Evolutionary conservation across 2,888 invertebrate species (phyloP).

Genomic region (Synanthedon tipuliformis): DNA sequence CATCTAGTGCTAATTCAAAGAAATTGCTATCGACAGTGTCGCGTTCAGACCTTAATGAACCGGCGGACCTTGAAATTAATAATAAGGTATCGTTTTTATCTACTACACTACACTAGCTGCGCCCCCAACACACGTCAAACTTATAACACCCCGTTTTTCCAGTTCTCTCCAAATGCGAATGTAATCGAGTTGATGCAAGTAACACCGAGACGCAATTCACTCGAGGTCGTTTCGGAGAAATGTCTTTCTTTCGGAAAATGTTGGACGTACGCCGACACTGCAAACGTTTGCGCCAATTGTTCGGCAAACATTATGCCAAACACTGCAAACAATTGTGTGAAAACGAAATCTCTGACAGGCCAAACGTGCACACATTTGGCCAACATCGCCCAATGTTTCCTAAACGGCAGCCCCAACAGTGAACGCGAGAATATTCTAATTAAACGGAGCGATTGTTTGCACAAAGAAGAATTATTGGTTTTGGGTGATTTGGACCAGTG

Average conservation of each 20-base stretch:
- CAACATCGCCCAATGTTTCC: constrained; percentile 2
- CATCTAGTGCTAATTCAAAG: neutral
- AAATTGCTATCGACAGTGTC: neutral
- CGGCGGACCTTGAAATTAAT: constrained; percentile 11
- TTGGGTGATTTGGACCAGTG: neutral
- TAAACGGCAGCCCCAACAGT: no score
- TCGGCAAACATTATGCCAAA: neutral
- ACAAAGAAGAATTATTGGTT: no score
- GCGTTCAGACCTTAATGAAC: constrained; percentile 18
- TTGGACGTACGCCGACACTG: neutral
- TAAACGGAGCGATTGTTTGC: no score
- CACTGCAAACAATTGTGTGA: neutral
- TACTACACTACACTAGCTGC: no score
- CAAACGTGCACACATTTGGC: constrained; percentile 11
- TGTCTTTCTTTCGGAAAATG: constrained; percentile 1
- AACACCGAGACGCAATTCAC: constrained; percentile 16
- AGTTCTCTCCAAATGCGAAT: constrained; percentile 19
- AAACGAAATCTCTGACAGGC: constrained; percentile 1
- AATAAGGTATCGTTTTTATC: constrained; percentile 25
- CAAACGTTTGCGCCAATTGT: neutral
- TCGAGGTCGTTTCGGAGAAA: constrained; percentile 16
- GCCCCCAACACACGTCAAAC: no score
- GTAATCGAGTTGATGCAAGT: constrained; percentile 39
- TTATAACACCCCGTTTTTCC: no score
- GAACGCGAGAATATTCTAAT: no score